These are phyloP conservation scores for Berghia stephanieae DNA, from an alignment of 1,140 invertebrate genomes.

Conservation along the genomic window DNA sequence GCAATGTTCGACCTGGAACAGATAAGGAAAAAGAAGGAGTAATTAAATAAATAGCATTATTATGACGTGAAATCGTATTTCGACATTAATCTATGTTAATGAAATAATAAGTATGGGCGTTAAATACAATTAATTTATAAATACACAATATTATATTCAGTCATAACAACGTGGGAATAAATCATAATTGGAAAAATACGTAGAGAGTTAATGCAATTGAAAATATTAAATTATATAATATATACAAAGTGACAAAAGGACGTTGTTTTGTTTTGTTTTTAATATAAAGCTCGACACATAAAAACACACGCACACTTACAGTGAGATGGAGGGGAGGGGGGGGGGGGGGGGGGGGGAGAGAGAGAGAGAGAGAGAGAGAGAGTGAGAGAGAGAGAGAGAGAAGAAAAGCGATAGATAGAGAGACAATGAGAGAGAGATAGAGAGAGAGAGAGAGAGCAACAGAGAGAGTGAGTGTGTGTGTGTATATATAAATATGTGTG, in stretches of 20 bases:
- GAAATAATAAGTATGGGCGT: neutral
- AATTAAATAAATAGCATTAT: neutral
- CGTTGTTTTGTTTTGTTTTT: no score
- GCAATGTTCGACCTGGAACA: conserved; percentile 76
- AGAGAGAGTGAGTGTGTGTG: neutral
- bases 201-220: no score
- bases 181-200: no score
- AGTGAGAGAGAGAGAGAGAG: neutral
- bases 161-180: no score
- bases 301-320: no score
- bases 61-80: neutral
- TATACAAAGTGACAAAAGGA: no score
- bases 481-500: no score
- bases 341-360: neutral
- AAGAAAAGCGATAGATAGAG: no score
- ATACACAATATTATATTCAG: no score
- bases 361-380: conserved; percentile 10
- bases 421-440: no score
- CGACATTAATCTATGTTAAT: neutral
- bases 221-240: no score
- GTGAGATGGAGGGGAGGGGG: neutral
- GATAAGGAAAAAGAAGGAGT: neutral
- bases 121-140: neutral
- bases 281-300: no score
- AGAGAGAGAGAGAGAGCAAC: neutral